These are phyloP conservation scores for Pelosia muscerda DNA, from an alignment of 2,888 invertebrate species.

Conservation along the genomic window DNA sequence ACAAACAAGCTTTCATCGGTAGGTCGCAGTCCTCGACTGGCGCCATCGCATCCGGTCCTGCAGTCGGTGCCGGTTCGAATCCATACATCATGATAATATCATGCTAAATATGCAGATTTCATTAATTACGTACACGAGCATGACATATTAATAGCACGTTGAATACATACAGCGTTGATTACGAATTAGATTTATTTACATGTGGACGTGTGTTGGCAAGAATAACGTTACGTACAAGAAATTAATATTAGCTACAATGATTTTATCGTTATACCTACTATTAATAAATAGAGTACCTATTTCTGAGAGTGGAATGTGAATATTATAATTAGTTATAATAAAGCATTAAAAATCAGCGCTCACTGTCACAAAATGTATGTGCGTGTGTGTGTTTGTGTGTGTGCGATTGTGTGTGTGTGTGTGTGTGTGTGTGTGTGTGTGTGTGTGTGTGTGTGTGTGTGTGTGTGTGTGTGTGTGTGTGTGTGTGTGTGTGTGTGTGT, in stretches of 20 bases:
- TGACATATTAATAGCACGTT: neutral
- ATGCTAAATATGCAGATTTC: constrained; percentile 1
- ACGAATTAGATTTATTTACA: constrained; percentile 8
- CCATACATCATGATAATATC: constrained; percentile 2
- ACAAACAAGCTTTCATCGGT: neutral
- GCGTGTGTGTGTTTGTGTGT: too few relatives aligned
- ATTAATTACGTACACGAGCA: neutral
- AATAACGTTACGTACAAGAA: neutral
- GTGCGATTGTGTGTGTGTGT: neutral
- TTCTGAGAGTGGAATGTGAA: neutral
- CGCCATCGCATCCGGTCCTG: neutral
- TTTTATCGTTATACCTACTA: neutral
- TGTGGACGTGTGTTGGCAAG: constrained; percentile 10
- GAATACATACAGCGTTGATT: constrained; percentile 9
- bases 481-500: neutral
- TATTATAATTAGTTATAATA: neutral
- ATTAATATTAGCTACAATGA: constrained; percentile 10
- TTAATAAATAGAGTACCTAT: neutral
- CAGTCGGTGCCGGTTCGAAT: neutral
- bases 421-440: neutral
- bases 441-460: neutral
- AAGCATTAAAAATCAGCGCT: too few relatives aligned
- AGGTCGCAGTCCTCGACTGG: neutral
- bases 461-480: neutral
- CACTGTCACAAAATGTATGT: too few relatives aligned